phyloP scores from a whole-genome alignment of 1,140 invertebrate genomes.

The Drosophila willistoni region DNA sequence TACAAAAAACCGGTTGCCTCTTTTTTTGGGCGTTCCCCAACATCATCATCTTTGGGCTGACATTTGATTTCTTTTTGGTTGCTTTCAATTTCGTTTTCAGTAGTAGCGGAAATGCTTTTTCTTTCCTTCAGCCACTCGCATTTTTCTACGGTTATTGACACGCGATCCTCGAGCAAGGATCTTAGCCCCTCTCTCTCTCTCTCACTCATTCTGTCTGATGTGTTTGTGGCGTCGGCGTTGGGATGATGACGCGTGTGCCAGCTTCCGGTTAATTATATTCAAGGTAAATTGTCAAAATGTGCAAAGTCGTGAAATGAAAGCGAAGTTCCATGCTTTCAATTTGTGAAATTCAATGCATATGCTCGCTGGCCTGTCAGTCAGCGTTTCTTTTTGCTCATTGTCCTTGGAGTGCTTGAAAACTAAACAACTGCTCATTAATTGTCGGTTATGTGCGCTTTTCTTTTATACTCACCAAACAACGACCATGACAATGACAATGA shows the following conservation, averaged over 20 bases:
- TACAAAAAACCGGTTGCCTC: conserved; percentile 61
- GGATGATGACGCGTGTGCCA: conserved; percentile 70
- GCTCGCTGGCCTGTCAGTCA: conserved; percentile 46
- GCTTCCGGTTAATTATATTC: conserved; percentile 78
- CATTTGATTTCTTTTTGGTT: conserved; percentile 64
- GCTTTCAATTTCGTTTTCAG: conserved; percentile 71
- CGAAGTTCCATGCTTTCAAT: conserved; percentile 67
- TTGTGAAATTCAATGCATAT: conserved; percentile 73
- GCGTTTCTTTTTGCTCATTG: conserved; percentile 12
- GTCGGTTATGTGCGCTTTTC: conserved; percentile 66
- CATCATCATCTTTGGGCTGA: conserved; percentile 46
- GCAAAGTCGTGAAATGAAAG: conserved; percentile 64
- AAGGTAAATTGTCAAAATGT: conserved; percentile 58
- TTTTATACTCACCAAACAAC: conserved; percentile 22
- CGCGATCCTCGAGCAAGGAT: conserved; percentile 63
- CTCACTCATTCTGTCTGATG: not conserved
- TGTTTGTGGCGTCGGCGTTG: conserved; percentile 41
- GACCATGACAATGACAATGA: conserved; percentile 34
- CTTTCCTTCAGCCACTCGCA: conserved; percentile 42
- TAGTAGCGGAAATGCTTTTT: conserved; percentile 74
- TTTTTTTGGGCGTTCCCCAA: conserved; percentile 58
- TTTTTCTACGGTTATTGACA: conserved; percentile 74
- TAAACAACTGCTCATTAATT: conserved; percentile 77
- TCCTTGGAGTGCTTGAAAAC: conserved; percentile 30
- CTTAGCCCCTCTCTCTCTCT: not conserved